Evolutionary conservation across 2,113 vertebrate genomes (phyloP).

Genomic region (Syrmaticus mikado): DNA sequence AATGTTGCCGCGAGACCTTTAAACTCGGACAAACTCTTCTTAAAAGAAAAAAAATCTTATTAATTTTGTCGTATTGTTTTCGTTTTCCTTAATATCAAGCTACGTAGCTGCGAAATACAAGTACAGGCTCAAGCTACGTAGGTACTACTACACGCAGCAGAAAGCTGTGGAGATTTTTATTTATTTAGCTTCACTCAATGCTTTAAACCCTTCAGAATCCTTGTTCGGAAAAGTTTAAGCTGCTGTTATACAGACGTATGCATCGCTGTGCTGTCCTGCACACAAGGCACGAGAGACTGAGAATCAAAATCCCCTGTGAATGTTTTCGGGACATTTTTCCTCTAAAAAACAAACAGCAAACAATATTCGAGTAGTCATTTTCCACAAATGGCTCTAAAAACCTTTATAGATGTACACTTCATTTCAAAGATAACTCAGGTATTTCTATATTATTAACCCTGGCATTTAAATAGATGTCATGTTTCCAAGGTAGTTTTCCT

Average conservation of each 20-base stretch:
- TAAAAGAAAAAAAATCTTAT: not conserved
- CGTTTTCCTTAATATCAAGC: not conserved
- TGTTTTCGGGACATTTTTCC: not conserved
- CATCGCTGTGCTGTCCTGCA: not conserved
- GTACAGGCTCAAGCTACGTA: not conserved
- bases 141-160: not conserved
- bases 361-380: not conserved
- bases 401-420: not conserved
- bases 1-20: not conserved
- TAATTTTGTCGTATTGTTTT: not conserved
- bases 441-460: not conserved
- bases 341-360: not conserved
- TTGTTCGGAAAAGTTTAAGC: not conserved
- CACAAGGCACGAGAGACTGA: not conserved
- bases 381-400: not conserved
- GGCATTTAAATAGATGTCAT: not conserved
- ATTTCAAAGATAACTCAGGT: not conserved
- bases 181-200: not conserved
- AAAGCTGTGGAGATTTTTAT: not conserved
- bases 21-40: not conserved
- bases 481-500: not conserved
- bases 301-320: not conserved
- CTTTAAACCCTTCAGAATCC: not conserved
- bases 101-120: not conserved
- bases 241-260: not conserved